Evolutionary conservation across 2,113 vertebrate genomes (phyloP).

Genomic region (Orycteropus afer): DNA sequence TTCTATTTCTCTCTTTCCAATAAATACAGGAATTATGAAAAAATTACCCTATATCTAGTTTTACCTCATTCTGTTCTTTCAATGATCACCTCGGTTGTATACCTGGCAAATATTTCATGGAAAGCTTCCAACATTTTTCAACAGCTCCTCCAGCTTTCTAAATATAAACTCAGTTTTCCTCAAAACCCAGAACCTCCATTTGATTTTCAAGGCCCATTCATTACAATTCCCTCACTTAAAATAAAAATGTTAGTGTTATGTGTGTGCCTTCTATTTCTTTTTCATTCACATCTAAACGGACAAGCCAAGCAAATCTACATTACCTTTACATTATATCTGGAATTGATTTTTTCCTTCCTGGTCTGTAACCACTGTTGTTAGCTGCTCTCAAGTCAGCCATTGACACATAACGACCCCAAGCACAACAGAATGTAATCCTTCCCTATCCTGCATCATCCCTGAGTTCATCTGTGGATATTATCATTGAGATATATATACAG

Average conservation of each 20-base stretch:
- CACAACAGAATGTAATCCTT: neutral
- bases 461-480: neutral
- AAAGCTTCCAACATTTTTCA: neutral
- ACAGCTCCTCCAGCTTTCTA: neutral
- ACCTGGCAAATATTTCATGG: neutral
- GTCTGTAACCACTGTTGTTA: neutral
- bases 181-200: neutral
- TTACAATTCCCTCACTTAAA: neutral
- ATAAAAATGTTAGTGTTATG: neutral
- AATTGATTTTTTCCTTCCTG: neutral
- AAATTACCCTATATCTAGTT: neutral
- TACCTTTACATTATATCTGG: neutral
- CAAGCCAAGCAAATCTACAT: neutral
- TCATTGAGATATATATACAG: neutral
- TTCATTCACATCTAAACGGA: neutral
- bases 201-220: neutral
- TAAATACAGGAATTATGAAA: neutral
- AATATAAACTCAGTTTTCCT: neutral
- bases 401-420: no score
- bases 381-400: neutral
- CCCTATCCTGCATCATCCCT: neutral
- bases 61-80: neutral
- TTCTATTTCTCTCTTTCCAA: neutral
- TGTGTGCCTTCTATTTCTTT: neutral
- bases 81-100: neutral